A percentile compares a stretch with the other conserved stretches of the same genome.
Conservation (phyloP, 2,113 vertebrate species). For the Shinisaurus crocodilurus region DNA sequence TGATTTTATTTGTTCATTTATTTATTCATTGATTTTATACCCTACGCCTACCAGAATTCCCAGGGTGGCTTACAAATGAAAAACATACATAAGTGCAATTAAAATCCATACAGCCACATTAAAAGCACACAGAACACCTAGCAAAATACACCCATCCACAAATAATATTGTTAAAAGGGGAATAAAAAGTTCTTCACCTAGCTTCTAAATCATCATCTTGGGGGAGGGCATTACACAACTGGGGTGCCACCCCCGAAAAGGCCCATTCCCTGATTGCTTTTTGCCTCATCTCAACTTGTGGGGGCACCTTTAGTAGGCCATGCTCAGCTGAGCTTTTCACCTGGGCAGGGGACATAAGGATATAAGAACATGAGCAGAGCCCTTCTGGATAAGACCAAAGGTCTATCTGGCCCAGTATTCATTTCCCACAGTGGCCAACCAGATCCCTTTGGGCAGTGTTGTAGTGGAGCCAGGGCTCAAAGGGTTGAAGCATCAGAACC, state of each 20-base stretch:
- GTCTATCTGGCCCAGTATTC: too few relatives aligned
- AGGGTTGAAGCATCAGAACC: too few relatives aligned
- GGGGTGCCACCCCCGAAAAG: background rate
- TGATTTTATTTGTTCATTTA: background rate
- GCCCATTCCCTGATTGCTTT: background rate
- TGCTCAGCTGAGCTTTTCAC: too few relatives aligned
- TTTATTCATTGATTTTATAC: background rate
- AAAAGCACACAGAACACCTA: background rate
- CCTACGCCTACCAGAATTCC: background rate
- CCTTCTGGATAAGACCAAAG: too few relatives aligned
- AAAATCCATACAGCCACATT: background rate
- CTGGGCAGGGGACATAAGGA: too few relatives aligned
- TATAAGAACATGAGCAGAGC: too few relatives aligned
- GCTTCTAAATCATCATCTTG: background rate
- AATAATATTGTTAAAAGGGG: too few relatives aligned
- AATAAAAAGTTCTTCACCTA: background rate
- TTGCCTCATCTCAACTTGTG: background rate
- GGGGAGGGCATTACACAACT: background rate
- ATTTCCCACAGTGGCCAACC: too few relatives aligned
- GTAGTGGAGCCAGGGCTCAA: too few relatives aligned
- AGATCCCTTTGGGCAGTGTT: too few relatives aligned
- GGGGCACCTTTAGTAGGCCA: background rate
- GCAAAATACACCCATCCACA: background rate
- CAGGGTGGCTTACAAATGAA: background rate
- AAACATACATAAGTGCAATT: background rate